phyloP scores from a whole-genome alignment of 37 sponge, comb jelly and placozoan species.

The Ianthella basta region DNA sequence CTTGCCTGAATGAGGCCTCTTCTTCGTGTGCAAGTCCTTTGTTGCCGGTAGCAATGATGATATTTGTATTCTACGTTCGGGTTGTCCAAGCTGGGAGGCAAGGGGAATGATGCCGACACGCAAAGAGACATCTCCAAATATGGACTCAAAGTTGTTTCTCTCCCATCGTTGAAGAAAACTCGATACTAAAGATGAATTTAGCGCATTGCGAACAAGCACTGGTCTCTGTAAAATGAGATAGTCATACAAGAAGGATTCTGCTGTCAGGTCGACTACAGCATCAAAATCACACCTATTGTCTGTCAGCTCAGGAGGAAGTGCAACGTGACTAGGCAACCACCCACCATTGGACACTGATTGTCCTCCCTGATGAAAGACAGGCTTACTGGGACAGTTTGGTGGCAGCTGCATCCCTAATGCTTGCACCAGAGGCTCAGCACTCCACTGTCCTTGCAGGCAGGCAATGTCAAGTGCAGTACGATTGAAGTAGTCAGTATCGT shows the following conservation, averaged over 20 bases:
- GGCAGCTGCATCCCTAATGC: slow-evolving; percentile 47
- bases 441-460: slow-evolving; percentile 78
- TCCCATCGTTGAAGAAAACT: slow-evolving; percentile 52
- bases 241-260: slow-evolving; percentile 66
- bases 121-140: slow-evolving; percentile 63
- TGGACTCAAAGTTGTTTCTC: slow-evolving; percentile 68
- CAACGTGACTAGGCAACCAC: slow-evolving; percentile 55
- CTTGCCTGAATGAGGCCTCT: neutral
- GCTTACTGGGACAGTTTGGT: slow-evolving; percentile 29
- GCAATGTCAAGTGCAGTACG: slow-evolving; percentile 81
- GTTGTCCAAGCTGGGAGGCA: slow-evolving; percentile 48
- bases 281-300: slow-evolving; percentile 86
- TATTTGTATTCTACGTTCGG: neutral
- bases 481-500: slow-evolving; percentile 62
- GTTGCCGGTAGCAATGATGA: neutral
- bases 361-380: slow-evolving; percentile 33
- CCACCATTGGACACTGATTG: slow-evolving; percentile 46
- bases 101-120: slow-evolving; percentile 51
- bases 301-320: slow-evolving; percentile 68
- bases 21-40: neutral
- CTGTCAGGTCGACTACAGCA: slow-evolving; percentile 46
- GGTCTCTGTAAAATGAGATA: slow-evolving; percentile 79
- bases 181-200: slow-evolving; percentile 49
- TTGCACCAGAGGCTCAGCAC: slow-evolving; percentile 50
- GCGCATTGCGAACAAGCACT: slow-evolving; percentile 76